phyloP scores from a whole-genome alignment of 2,888 invertebrate genomes.

The Heliconius aoede region DNA sequence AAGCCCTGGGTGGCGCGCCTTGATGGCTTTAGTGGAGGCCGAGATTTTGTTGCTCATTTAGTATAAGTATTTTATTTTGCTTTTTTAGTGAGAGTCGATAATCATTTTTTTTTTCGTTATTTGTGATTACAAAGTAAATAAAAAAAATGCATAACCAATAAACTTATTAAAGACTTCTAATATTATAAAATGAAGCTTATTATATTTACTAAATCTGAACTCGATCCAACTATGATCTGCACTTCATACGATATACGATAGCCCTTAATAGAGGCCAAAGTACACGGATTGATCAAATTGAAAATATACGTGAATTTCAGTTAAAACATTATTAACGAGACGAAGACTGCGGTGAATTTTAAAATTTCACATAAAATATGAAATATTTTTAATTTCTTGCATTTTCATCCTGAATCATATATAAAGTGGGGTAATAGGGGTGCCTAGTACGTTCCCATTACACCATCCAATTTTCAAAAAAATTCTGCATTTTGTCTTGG shows the following conservation, averaged over 20 bases:
- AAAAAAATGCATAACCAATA: neutral
- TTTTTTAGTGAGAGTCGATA: neutral
- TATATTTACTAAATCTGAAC: neutral
- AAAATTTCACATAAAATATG: slow-evolving; percentile 16
- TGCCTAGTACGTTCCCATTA: neutral
- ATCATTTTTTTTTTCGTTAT: too few species aligned
- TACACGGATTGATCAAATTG: slow-evolving; percentile 25
- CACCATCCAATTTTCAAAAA: too few species aligned
- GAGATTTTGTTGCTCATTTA: slow-evolving; percentile 40
- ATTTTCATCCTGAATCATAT: neutral
- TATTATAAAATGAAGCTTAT: neutral
- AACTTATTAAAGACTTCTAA: neutral
- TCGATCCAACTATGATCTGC: neutral
- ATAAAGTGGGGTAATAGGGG: too few species aligned
- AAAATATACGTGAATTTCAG: slow-evolving; percentile 6
- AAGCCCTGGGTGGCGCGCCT: slow-evolving; percentile 37
- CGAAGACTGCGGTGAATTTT: slow-evolving; percentile 25
- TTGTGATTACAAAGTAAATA: neutral
- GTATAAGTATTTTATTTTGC: neutral
- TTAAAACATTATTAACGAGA: slow-evolving; percentile 32
- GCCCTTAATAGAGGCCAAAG: slow-evolving; percentile 13
- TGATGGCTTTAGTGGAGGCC: slow-evolving; percentile 38
- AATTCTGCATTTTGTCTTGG: neutral
- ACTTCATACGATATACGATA: slow-evolving; percentile 14
- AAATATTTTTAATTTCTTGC: neutral